Evolutionary conservation across 2,888 invertebrate genomes (phyloP), one percentile per base, ranked within the genome.

Genomic region (Meliscaeva auricollis): DNA sequence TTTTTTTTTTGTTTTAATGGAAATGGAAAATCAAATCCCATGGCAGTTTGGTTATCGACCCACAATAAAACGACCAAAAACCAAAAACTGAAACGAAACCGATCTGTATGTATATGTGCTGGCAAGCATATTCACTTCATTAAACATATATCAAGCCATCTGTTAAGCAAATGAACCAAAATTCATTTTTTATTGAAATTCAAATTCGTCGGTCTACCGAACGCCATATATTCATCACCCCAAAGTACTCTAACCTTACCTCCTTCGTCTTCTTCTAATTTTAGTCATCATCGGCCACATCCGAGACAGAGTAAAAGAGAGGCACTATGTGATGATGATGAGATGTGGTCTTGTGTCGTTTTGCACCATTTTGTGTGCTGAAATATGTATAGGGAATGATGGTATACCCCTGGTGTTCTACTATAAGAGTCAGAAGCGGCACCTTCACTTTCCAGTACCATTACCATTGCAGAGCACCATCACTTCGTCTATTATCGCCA

Each of bases 81-180:
- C 7, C 41, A 2, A 22, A 30, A 54, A 54, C 30, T 1, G 3
- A 48, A 54, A 32, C 20, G n/a, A 41, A 60, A 60, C 41, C 13
- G 58, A 38, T 20, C 41, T 60, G 22, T 4, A 3, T 26, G 26
- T 26, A 26, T 26, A 38, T n/a, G 8, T 8, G 9, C 44, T 44
- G 3, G 78, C 48, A 54, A 78, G 69, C 30, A 62, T 70, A 58
- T 81, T 41, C 81, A 64, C 72, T 81, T 81, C 80, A 85, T 85
- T 81, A 85, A 85, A 81, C 81, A 80, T 85, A 73, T 68, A 85
- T 85, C 76, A 76, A 76, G 73, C 85, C 85, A 85, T 81, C 80
- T 85, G 85, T 68, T 85, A 85, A 85, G 68, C 73, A 85, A 85
- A 76, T 85, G 62, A 81, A 76, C 62, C 68, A 52, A 62, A 80